phyloP scores from a whole-genome alignment of 1,140 invertebrate genomes.

The Colletes latitarsis region DNA sequence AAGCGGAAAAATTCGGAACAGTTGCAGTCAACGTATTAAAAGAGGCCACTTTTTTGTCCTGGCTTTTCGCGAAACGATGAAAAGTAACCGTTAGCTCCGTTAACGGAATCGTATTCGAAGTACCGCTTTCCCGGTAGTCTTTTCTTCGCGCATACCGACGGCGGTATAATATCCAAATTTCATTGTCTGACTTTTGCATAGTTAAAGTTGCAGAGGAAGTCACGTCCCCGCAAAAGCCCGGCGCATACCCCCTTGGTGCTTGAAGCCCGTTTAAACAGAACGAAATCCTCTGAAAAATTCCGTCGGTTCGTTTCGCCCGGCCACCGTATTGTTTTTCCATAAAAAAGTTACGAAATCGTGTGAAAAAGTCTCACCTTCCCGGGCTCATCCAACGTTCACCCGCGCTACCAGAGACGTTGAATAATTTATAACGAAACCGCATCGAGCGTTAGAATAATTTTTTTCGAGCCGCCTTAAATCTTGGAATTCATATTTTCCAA shows the following conservation, averaged over 20 bases:
- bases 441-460: not conserved
- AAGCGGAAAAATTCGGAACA: too few species aligned
- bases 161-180: slow-evolving; percentile 7
- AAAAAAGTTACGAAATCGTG: not conserved
- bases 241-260: too few species aligned
- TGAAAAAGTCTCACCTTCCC: not conserved
- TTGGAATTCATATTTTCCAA: not conserved
- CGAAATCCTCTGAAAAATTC: slow-evolving; percentile 6
- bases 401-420: not conserved
- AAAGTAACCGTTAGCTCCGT: too few species aligned
- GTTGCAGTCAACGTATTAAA: too few species aligned
- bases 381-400: not conserved
- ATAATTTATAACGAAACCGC: not conserved
- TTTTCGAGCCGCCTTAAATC: not conserved
- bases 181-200: slow-evolving; percentile 3
- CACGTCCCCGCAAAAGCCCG: too few species aligned
- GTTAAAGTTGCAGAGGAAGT: not conserved
- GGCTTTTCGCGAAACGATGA: not conserved
- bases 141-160: too few species aligned
- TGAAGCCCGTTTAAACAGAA: not conserved
- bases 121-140: too few species aligned
- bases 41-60: too few species aligned
- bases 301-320: not conserved
- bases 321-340: not conserved
- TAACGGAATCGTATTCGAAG: too few species aligned